phyloP scores from a whole-genome alignment of 2,113 vertebrate species.

The Alethe diademata region DNA sequence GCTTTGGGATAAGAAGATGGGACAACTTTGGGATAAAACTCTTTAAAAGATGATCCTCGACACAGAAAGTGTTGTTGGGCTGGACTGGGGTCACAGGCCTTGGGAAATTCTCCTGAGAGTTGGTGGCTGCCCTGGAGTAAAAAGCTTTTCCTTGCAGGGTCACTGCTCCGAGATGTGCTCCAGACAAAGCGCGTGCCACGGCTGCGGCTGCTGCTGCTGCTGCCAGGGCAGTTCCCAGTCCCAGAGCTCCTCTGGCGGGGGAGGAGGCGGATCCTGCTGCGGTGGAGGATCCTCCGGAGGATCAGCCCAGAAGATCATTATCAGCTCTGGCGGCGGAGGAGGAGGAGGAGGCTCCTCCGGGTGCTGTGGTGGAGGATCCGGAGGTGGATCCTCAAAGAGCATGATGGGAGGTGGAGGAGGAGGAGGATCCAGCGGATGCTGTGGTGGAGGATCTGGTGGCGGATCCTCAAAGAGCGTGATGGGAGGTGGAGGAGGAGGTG shows the following conservation, averaged over 20 bases:
- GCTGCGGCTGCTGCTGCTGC: background rate
- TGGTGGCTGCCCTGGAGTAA: background rate
- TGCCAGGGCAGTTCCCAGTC: background rate
- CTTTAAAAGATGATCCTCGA: background rate
- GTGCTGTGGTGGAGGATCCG: background rate
- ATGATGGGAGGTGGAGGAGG: background rate
- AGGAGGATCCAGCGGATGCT: background rate
- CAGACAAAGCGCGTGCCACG: background rate
- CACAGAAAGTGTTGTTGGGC: rapidly evolving
- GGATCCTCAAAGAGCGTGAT: rapidly evolving
- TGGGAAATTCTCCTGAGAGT: rapidly evolving
- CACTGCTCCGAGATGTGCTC: constrained; percentile 1
- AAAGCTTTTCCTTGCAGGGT: background rate
- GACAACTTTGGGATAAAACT: background rate
- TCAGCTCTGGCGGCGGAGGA: background rate
- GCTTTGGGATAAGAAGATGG: background rate
- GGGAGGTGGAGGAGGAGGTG: rapidly evolving
- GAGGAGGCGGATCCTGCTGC: background rate
- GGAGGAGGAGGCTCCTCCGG: background rate
- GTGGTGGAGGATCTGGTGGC: rapidly evolving
- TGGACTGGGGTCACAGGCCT: rapidly evolving
- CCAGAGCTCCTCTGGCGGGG: background rate
- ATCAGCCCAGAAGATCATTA: background rate
- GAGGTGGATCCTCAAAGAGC: rapidly evolving
- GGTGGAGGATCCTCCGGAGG: background rate